Conservation (phyloP, 2,113 vertebrate genomes). For the Mormyrus lacerda region DNA sequence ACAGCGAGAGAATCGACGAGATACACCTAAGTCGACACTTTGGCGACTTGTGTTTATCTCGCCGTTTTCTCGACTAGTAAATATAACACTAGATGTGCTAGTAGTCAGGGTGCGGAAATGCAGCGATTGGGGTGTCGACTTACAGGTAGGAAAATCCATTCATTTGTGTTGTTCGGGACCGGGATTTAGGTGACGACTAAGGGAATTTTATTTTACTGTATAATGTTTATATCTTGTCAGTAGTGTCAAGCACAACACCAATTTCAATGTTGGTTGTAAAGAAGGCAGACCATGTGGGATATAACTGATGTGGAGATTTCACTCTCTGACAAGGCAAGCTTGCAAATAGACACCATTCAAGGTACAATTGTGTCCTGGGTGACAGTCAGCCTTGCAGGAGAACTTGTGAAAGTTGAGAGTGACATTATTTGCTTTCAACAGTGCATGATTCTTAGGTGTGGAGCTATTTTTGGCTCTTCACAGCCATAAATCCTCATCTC, state of each 20-base stretch:
- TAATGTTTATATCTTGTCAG: background rate
- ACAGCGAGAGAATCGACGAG: no score
- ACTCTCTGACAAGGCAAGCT: background rate
- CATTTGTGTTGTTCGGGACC: no score
- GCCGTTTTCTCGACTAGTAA: no score
- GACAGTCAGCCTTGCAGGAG: slow-evolving; percentile 6
- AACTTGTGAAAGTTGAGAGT: background rate
- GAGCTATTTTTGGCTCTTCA: background rate
- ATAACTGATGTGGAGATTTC: background rate
- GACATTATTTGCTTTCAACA: background rate
- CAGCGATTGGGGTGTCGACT: no score
- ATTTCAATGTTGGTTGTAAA: background rate
- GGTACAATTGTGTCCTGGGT: slow-evolving; percentile 2
- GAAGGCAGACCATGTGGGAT: background rate
- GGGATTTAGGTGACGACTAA: no score
- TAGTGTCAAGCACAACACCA: background rate
- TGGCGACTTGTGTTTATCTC: no score
- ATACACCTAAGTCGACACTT: no score
- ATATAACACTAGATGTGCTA: no score
- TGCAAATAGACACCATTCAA: background rate
- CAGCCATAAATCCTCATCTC: background rate
- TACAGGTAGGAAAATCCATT: no score
- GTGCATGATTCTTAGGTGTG: background rate
- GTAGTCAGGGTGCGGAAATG: no score
- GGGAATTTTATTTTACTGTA: no score